These are phyloP conservation scores for Venusia cambrica DNA, from an alignment of 2,888 invertebrate genomes.

Conservation along the genomic window DNA sequence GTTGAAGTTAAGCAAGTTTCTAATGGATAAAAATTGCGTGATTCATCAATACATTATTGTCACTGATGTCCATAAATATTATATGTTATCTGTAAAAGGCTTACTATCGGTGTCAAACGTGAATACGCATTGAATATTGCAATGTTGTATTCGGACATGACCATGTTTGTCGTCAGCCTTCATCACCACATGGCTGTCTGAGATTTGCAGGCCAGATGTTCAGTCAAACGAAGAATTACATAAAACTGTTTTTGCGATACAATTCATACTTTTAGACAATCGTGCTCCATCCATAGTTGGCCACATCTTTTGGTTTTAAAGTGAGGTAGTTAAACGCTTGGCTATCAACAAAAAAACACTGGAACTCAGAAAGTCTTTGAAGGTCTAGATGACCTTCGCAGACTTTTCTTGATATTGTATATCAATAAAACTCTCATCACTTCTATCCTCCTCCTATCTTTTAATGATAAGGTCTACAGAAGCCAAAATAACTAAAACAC, in stretches of 20 bases:
- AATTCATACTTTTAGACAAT: too few relatives aligned
- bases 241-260: too few relatives aligned
- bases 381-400: too few relatives aligned
- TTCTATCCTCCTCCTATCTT: too few relatives aligned
- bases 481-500: slow-evolving; percentile 3
- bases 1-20: not conserved
- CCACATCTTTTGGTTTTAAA: too few relatives aligned
- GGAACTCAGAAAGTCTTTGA: too few relatives aligned
- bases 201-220: slow-evolving; percentile 10
- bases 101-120: slow-evolving; percentile 15
- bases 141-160: slow-evolving; percentile 15
- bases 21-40: slow-evolving; percentile 3
- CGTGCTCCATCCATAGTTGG: too few relatives aligned
- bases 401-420: not conserved
- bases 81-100: slow-evolving; percentile 4
- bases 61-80: slow-evolving; percentile 14
- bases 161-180: slow-evolving; percentile 17
- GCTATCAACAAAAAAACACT: too few relatives aligned
- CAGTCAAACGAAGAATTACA: not conserved
- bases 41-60: slow-evolving; percentile 11
- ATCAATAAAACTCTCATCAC: too few relatives aligned
- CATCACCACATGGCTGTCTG: slow-evolving; percentile 17
- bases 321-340: too few relatives aligned
- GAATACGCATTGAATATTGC: slow-evolving; percentile 14
- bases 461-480: not conserved